Percentiles rank a stretch among this genome's conserved stretches.
Conservation (phyloP, 1,140 invertebrate genomes). For the Vanessa atalanta region DNA sequence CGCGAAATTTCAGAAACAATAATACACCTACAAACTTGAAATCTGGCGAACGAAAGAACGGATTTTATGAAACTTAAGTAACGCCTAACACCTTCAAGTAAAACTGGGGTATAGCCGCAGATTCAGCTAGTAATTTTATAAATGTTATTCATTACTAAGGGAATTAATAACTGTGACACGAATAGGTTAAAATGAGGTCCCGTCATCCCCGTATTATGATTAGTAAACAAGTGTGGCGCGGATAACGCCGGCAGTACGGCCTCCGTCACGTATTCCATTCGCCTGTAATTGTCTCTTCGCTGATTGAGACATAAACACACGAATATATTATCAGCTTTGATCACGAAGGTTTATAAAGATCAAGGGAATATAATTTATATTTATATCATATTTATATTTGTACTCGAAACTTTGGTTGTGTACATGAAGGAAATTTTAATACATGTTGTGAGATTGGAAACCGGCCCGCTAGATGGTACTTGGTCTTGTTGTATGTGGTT, state of each 20-base stretch:
- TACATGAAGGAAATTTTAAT: too few relatives aligned
- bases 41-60: too few relatives aligned
- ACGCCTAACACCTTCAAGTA: too few relatives aligned
- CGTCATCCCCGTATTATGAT: slow-evolving; percentile 22
- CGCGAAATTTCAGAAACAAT: too few relatives aligned
- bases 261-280: slow-evolving; percentile 12
- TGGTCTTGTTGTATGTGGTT: too few relatives aligned
- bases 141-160: background rate
- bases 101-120: too few relatives aligned
- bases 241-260: slow-evolving; percentile 12
- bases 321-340: background rate
- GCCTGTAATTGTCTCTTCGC: slow-evolving; percentile 11
- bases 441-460: too few relatives aligned
- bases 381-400: background rate
- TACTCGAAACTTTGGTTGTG: too few relatives aligned
- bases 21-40: too few relatives aligned
- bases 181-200: background rate
- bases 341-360: background rate
- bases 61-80: too few relatives aligned
- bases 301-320: slow-evolving; percentile 26
- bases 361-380: slow-evolving; percentile 3
- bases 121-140: too few relatives aligned
- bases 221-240: slow-evolving; percentile 25
- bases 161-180: background rate
- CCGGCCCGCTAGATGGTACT: too few relatives aligned